Conservation (phyloP, 2,797 vertebrate genomes). For the Ctenopoma kingsleyae region DNA sequence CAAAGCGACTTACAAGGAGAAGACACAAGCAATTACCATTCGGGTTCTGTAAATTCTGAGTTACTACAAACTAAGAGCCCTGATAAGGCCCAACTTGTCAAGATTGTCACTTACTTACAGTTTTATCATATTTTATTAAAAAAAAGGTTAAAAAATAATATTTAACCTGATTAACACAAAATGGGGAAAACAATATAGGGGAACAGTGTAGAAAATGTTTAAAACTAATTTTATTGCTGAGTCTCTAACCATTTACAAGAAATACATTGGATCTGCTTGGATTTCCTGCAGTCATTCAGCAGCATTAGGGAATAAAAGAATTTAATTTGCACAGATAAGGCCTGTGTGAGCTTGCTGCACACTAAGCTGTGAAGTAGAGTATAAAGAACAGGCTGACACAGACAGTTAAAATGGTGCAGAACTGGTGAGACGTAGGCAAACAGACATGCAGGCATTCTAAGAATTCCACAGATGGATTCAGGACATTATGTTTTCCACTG, state of each 20-base stretch:
- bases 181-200: not conserved
- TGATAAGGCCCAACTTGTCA: no score
- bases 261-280: not conserved
- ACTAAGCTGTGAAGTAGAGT: constrained; percentile 7
- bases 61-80: no score
- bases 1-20: no score
- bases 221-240: not conserved
- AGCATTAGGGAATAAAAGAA: not conserved
- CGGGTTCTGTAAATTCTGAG: no score
- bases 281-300: not conserved
- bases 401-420: constrained; percentile 29
- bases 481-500: not conserved
- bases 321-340: not conserved
- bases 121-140: no score
- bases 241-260: not conserved
- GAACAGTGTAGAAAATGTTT: not conserved
- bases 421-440: constrained; percentile 33
- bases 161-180: not conserved
- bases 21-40: no score
- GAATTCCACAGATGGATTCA: constrained; percentile 18
- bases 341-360: not conserved
- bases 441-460: constrained; percentile 33
- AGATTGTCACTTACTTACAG: no score
- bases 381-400: not conserved
- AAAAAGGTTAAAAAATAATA: not conserved